These are phyloP conservation scores for Regulus satrapa DNA, from an alignment of 2,113 vertebrate species.

Conservation along the genomic window DNA sequence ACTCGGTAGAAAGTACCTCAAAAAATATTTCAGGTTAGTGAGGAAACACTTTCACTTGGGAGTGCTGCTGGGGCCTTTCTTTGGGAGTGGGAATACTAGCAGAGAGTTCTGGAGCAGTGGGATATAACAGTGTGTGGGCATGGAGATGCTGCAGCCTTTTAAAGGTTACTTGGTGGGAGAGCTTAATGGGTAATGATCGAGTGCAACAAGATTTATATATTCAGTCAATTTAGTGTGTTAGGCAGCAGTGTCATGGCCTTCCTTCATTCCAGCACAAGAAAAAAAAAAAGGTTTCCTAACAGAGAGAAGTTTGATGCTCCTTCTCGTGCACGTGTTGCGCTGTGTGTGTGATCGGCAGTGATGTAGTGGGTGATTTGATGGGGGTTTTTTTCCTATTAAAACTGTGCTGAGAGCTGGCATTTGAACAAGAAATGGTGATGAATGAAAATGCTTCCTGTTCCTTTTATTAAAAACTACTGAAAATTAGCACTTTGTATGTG, in stretches of 20 bases:
- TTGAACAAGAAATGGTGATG: not conserved
- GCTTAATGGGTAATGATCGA: not conserved
- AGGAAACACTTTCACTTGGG: not conserved
- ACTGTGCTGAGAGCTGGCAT: not conserved
- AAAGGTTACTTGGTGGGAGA: not conserved
- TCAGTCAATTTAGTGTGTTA: not conserved
- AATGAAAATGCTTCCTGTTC: not conserved
- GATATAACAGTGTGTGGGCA: not conserved
- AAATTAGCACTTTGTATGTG: not conserved
- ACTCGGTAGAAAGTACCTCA: not conserved
- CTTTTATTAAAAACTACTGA: not conserved
- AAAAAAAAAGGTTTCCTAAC: not conserved
- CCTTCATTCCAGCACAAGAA: not conserved
- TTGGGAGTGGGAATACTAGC: not conserved
- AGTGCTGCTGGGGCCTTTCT: not conserved
- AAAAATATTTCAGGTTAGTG: not conserved
- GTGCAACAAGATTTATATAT: not conserved
- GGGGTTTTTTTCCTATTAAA: not conserved
- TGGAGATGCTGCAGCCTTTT: not conserved
- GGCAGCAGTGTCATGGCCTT: not conserved
- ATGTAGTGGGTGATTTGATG: not conserved
- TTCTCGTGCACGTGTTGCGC: fast-evolving
- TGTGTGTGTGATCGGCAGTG: not conserved
- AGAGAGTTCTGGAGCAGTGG: not conserved
- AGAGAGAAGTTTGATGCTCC: not conserved